Base-by-base conservation (phyloP, 1,140 invertebrate genomes). In the Drosophila simulans region DNA sequence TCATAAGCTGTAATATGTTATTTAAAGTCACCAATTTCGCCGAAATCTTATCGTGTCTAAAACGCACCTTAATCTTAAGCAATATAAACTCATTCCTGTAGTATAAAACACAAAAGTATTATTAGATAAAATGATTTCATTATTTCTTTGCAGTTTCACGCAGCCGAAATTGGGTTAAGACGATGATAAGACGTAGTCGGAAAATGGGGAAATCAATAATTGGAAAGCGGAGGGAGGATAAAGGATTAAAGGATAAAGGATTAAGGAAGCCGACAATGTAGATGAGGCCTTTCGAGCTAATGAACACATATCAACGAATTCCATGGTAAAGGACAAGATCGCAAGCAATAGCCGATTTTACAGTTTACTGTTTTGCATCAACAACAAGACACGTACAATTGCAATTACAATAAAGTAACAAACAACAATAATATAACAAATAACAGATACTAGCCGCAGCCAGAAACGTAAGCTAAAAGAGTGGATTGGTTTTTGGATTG, bases 221-320 rank as follows among this genome's bases (percentile, higher is more conserved):
- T 43, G 57, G 35, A 63, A 25, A 34, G 20, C 12, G 15, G 25
- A 55, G 11, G 37, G 20, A 37, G 54, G 20, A 42, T 11, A 17
- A 17, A 37, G 54, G 20, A 42, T 11, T 13, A 17, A 31, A 37
- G 60, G 20, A 20, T 20, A 20, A 20, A 37, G 54, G 20, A 42
- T 11, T 13, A 17, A 31, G 60, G 55, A 43, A 70, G 40, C 25
- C 57, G 65, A 45, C 45, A 34, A 51, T 56, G 35, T 49, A 63
- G 53, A 77, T 55, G 80, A 85, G 81, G 77, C 80, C 77, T 77
- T 81, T 80, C 40, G 22, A 79, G 74, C 71, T 80, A 80, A 80
- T 53, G 62, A 81, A 83, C 74, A 89, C 84, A 88, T 88, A 88
- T 86, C 83, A 86, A 86, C 74, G 78, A 88, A 86, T 79, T 89